Percentiles rank a stretch among this genome's conserved stretches.
Conservation (phyloP, 2,797 vertebrate species). For the Vireo griseus region DNA sequence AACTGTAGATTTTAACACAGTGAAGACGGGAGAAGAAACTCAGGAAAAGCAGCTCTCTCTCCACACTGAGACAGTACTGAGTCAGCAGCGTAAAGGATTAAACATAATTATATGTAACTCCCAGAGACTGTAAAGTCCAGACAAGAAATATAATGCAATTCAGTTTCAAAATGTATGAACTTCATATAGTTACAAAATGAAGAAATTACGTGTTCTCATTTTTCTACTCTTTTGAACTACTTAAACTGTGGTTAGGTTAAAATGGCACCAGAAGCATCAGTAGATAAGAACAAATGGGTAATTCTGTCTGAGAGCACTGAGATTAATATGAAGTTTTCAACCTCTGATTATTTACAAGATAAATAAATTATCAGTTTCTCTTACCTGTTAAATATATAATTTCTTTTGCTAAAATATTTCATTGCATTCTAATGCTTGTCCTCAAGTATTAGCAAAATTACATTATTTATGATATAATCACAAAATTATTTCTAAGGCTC, state of each 20-base stretch:
- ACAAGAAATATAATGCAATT: slow-evolving; percentile 55
- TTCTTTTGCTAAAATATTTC: background rate
- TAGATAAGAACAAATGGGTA: background rate
- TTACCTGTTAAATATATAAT: background rate
- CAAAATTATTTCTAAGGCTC: background rate
- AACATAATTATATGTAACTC: slow-evolving; percentile 46
- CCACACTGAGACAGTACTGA: slow-evolving; percentile 44
- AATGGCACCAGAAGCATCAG: slow-evolving; percentile 7
- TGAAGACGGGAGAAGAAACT: slow-evolving; percentile 42
- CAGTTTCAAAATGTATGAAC: background rate
- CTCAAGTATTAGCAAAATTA: background rate
- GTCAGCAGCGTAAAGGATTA: slow-evolving; percentile 51
- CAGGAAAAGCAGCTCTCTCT: background rate
- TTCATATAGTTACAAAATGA: background rate
- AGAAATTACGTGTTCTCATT: background rate
- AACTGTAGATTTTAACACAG: slow-evolving; percentile 55
- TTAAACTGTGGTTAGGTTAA: slow-evolving; percentile 26
- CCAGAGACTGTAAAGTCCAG: slow-evolving; percentile 30
- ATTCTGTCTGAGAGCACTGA: background rate
- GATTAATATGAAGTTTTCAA: background rate
- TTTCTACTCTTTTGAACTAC: slow-evolving; percentile 2
- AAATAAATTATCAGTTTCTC: background rate
- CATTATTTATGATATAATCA: background rate
- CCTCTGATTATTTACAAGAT: background rate
- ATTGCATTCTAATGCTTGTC: background rate